Conservation (phyloP, 2,113 vertebrate genomes). For the Festucalex cinctus region DNA sequence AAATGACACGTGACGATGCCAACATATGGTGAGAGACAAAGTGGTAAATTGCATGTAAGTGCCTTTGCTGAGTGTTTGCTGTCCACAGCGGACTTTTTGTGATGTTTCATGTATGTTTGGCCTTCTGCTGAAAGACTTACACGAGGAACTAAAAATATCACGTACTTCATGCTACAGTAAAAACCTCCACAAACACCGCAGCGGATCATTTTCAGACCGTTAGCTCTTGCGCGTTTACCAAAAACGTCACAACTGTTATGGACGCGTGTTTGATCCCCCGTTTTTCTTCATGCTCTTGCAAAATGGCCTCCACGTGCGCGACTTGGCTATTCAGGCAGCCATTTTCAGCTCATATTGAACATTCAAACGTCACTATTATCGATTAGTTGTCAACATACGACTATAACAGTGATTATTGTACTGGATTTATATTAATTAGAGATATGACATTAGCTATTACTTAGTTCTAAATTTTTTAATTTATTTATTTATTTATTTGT, state of each 20-base stretch:
- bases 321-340: conserved; percentile 44
- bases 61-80: not conserved
- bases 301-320: conserved; percentile 61
- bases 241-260: conserved; percentile 36
- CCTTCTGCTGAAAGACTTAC: conserved; percentile 20
- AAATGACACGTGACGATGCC: conserved; percentile 11
- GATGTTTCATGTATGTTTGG: conserved; percentile 20
- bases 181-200: conserved; percentile 39
- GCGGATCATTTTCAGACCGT: conserved; percentile 37
- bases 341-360: too few species aligned
- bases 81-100: not conserved
- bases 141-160: conserved; percentile 17
- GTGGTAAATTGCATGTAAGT: conserved; percentile 1
- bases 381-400: too few species aligned
- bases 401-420: too few species aligned
- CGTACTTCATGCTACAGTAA: conserved; percentile 23
- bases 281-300: conserved; percentile 20
- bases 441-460: too few species aligned
- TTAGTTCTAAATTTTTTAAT: too few species aligned
- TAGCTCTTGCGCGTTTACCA: conserved; percentile 37
- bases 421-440: too few species aligned
- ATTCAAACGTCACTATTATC: too few species aligned
- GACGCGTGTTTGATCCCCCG: conserved; percentile 38
- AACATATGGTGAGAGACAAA: conserved; percentile 4
- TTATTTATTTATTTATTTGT: too few species aligned